Evolutionary conservation across 2,797 vertebrate species (phyloP), one percentile per base, ranked within the genome.

Genomic region (Argentina silus): DNA sequence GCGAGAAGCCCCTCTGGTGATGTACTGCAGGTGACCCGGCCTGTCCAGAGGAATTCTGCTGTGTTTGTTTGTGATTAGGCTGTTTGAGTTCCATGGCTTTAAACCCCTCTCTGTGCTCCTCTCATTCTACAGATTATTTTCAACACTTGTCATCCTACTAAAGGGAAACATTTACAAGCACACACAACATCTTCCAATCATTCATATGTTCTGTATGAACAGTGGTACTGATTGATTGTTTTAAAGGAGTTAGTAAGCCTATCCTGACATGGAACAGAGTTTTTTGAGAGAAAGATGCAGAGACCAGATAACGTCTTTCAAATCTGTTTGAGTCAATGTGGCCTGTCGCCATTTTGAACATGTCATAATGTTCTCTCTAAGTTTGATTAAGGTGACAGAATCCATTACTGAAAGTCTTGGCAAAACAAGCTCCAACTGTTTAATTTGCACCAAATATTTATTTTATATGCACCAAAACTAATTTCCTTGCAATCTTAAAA

Each of bases 21-120:
- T 85, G 83, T 74, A 86, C 81, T 77, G 69, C 17, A 74, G 72
- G 81, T 89, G 86, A 89, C 80, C 83, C 69, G 75, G 45, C 57
- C 14, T 71, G 70, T 64, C 45, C 67, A 12, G 66, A 74, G 80
- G 80, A 86, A 85, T 81, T 76, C 75, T 17, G 77, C 78, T 77
- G 12, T 51, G 21, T 27, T n/a, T 44, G n/a, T 19, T 7, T 23
- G 51, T 12, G 50, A 60, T 23, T 14, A 60, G 15, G 12, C 10
- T 36, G 48, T 17, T 11, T 8, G 51, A 56, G 51, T 45, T 64
- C 19, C 50, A 27, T n/a, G 27, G 45, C 45, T 66, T 59, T 21
- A 14, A 63, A 65, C 48, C 47, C 15, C 15, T 42, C 66, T 43
- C 57, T 23, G 36, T 50, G n/a, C 62, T 62, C 7, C 8, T 14